Base-by-base conservation (phyloP, 1,140 invertebrate genomes). In the Pinna nobilis region DNA sequence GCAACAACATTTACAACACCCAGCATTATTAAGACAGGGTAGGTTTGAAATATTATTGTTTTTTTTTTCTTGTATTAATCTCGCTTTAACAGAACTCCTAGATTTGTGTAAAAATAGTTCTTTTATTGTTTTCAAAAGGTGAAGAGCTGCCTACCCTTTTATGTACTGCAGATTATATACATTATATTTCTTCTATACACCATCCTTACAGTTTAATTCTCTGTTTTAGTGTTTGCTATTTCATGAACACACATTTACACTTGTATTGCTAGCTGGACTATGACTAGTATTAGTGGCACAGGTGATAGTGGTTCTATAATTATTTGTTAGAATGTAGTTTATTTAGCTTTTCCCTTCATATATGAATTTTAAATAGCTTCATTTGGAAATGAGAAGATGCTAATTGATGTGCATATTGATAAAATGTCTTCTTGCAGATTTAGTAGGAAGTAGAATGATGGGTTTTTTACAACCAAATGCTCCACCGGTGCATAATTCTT, bases 391-490 rank as follows among this genome's bases (percentile, higher is more conserved):
- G 15, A 20, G 3, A 15, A 47, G 6, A 6, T 18, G 44, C 20
- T 18, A 18, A 18, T 20, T 47, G 15, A 47, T 47, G 44, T 18
- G 20, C 15, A 20, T 15, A 47, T 47, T 15, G 15, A 47, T 47
- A 20, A 53, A 28, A 23, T 13, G 33, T 32, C 11, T 35, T 15
- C 1, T 74, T 73, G 47, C 57, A 85, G 83, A 85, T 57, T 55
- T 81, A 50, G 41, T 70, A 2, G 72, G 74, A 44, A 82, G 78
- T 70, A 72, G 82, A 66, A 85, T 84, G 81, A 79, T 83, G 74
- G 80, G 81, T 11, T 78, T 84, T 61, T 73, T 83, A 73, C 82
- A 77, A 47, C 81, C 65, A 64, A 78, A 63, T 77, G 59, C 51
- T 51, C 59, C 73, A 41, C 35, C 60, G 15, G 23, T 51, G 63